These are phyloP conservation scores for Pasiphila rectangulata DNA, from an alignment of 2,888 invertebrate genomes.

Conservation along the genomic window DNA sequence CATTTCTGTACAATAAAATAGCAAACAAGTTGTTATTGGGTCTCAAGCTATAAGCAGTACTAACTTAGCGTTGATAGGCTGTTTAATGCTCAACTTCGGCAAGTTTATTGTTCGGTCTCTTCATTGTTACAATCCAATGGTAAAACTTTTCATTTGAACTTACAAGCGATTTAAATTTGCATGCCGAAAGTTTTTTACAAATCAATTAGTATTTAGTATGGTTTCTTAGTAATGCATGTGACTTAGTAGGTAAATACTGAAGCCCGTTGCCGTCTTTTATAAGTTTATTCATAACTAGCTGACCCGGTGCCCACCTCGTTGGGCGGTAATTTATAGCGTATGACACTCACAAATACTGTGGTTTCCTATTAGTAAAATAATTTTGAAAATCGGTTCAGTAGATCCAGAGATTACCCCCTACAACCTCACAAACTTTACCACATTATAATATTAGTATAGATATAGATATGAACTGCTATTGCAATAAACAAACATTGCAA, in stretches of 20 bases:
- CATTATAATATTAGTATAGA: too few species aligned
- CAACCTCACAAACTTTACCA: too few species aligned
- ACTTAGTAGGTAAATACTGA: background rate
- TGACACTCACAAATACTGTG: too few species aligned
- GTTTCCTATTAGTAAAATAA: too few species aligned
- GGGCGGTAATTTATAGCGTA: too few species aligned
- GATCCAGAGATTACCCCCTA: too few species aligned
- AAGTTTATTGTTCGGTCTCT: conserved; percentile 18
- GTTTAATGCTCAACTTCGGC: conserved; percentile 15
- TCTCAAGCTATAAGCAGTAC: conserved; percentile 17
- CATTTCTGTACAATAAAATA: conserved; percentile 5
- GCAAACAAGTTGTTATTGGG: conserved; percentile 18
- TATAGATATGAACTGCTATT: too few species aligned
- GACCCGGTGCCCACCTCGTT: too few species aligned
- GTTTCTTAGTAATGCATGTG: background rate
- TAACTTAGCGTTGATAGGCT: conserved; percentile 20
- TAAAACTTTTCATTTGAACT: conserved; percentile 17
- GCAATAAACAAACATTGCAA: conserved; percentile 16
- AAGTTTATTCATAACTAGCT: conserved; percentile 14
- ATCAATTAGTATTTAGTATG: background rate
- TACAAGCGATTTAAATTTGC: conserved; percentile 13
- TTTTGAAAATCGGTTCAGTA: too few species aligned
- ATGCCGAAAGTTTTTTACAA: background rate
- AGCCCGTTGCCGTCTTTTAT: conserved; percentile 4
- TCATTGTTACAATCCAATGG: conserved; percentile 15